phyloP scores from a whole-genome alignment of 1,140 invertebrate species.

The Streblospio benedicti region DNA sequence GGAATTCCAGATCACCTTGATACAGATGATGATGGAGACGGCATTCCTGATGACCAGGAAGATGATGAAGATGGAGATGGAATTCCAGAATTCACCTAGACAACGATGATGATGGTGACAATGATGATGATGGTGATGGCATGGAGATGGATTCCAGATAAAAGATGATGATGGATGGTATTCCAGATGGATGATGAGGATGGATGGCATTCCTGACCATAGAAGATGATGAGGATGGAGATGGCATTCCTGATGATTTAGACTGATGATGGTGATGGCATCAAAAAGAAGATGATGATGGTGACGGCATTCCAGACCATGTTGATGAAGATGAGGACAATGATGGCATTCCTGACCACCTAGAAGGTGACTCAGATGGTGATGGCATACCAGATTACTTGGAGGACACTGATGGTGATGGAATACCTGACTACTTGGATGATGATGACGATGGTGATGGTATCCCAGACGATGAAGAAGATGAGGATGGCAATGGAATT shows the following conservation, averaged over 20 bases:
- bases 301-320: conserved; percentile 21
- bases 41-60: conserved; percentile 39
- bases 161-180: conserved; percentile 27
- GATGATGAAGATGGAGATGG: conserved; percentile 33
- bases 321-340: conserved; percentile 20
- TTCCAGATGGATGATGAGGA: conserved; percentile 24
- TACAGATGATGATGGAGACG: conserved; percentile 34
- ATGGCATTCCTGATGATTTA: conserved; percentile 31
- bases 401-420: conserved; percentile 21
- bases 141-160: conserved; percentile 36
- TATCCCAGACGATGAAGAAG: conserved; percentile 31
- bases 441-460: conserved; percentile 29
- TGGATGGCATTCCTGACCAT: conserved; percentile 20
- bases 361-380: conserved; percentile 18
- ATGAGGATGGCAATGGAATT: conserved; percentile 31
- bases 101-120: conserved; percentile 21
- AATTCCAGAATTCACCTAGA: conserved; percentile 13
- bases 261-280: conserved; percentile 26
- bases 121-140: conserved; percentile 23
- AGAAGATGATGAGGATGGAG: conserved; percentile 30
- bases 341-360: conserved; percentile 20
- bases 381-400: conserved; percentile 21
- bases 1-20: conserved; percentile 19
- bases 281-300: conserved; percentile 31
- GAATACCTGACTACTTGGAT: conserved; percentile 13